A percentile compares a stretch with the other conserved stretches of the same genome.
These are phyloP conservation scores for Myotis vivesi DNA, from an alignment of 2,797 vertebrate genomes.

Conservation along the genomic window DNA sequence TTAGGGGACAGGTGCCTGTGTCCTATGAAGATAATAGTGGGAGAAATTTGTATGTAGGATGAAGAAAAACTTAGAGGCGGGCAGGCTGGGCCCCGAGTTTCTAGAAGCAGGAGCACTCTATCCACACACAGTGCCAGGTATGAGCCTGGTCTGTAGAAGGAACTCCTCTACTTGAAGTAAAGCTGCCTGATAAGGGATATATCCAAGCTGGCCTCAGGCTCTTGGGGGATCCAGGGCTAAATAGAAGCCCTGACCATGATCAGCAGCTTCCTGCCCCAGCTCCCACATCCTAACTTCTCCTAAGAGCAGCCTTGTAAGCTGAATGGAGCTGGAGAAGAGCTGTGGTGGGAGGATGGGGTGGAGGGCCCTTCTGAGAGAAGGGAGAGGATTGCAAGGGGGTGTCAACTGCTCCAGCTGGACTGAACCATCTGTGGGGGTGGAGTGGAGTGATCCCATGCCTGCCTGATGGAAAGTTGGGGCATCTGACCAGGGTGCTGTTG, in stretches of 20 bases:
- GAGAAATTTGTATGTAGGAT: neutral
- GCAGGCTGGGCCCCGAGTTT: neutral
- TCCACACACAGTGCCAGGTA: neutral
- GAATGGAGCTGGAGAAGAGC: neutral
- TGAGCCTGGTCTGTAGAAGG: neutral
- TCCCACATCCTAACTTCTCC: neutral
- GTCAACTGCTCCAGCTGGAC: neutral
- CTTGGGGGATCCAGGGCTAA: neutral
- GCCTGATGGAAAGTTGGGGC: neutral
- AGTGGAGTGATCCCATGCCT: neutral
- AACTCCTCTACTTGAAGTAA: neutral
- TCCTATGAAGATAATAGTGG: neutral
- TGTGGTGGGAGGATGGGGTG: neutral
- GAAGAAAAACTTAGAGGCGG: neutral
- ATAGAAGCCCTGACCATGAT: neutral
- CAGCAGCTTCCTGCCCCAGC: neutral
- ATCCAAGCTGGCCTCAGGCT: neutral
- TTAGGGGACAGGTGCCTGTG: neutral
- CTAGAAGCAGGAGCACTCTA: neutral
- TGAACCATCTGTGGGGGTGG: neutral
- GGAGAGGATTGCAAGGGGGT: neutral
- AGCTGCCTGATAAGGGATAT: neutral
- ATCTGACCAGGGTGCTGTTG: neutral
- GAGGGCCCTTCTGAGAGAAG: neutral
- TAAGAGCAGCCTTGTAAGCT: neutral